A percentile compares a stretch with the other conserved stretches of the same genome.
Conservation (phyloP, 2,888 invertebrate genomes). For the Acleris literana region DNA sequence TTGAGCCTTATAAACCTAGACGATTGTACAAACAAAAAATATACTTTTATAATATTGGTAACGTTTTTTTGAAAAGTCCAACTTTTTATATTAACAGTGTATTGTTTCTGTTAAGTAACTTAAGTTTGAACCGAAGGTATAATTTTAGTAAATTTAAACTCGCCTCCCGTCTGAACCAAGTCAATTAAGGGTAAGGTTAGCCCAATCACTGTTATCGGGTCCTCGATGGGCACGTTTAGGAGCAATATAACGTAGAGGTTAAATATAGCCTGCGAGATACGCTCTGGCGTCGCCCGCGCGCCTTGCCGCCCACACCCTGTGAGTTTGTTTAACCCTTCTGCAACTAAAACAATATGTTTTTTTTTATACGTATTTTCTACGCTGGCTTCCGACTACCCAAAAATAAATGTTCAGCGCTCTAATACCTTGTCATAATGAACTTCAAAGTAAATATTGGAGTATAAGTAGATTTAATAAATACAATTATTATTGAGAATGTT, state of each 20-base stretch:
- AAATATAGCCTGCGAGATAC: conserved; percentile 27
- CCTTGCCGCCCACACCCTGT: background rate
- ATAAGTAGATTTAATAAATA: too few species aligned
- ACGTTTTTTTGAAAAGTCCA: background rate
- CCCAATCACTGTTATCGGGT: conserved; percentile 21
- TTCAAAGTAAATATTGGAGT: too few species aligned
- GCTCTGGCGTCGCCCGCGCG: conserved; percentile 9
- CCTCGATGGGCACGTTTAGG: conserved; percentile 9
- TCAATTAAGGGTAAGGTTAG: conserved; percentile 4
- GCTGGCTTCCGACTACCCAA: too few species aligned
- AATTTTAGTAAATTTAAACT: background rate
- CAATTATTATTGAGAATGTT: too few species aligned
- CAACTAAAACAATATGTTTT: background rate
- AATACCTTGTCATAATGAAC: too few species aligned
- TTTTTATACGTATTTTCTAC: too few species aligned
- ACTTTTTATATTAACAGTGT: background rate
- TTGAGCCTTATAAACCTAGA: too few species aligned
- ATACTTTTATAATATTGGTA: too few species aligned
- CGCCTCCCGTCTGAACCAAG: background rate
- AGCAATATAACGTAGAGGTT: conserved; percentile 9
- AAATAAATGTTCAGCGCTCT: too few species aligned
- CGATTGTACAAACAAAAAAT: too few species aligned
- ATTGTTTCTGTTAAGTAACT: background rate
- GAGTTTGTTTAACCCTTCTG: background rate
- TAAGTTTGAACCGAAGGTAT: too few species aligned